phyloP scores from a whole-genome alignment of 2,797 vertebrate species.

The Notoglanidium macrostoma region DNA sequence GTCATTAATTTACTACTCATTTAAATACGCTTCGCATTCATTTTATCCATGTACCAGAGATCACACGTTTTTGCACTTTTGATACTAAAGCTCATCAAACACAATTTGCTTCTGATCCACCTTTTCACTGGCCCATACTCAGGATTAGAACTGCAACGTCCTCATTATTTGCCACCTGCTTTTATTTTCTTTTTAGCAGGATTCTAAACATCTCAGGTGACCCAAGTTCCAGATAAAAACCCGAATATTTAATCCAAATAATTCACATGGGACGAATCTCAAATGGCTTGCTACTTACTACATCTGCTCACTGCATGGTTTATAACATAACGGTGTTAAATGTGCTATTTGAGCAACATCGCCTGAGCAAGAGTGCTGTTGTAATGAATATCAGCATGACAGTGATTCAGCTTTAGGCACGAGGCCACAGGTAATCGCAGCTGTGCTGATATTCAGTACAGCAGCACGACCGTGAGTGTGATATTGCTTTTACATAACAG shows the following conservation, averaged over 20 bases:
- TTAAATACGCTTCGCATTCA: not conserved
- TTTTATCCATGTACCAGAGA: not conserved
- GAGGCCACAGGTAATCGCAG: constrained; percentile 12
- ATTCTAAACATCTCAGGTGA: not conserved
- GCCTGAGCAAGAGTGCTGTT: not conserved
- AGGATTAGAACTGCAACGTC: not conserved
- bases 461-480: not conserved
- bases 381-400: not conserved
- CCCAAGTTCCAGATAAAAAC: not conserved
- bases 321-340: not conserved
- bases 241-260: not conserved
- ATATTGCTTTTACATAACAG: not conserved
- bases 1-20: not conserved
- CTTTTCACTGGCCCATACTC: not conserved
- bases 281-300: not conserved
- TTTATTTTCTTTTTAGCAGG: not conserved
- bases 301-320: not conserved
- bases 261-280: not conserved
- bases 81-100: not conserved
- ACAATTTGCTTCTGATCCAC: not conserved
- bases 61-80: not conserved
- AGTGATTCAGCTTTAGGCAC: not conserved
- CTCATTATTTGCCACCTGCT: not conserved
- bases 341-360: not conserved
- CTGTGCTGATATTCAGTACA: constrained; percentile 9